Conservation (phyloP, 2,888 invertebrate species). For the Leistus spinibarbis region DNA sequence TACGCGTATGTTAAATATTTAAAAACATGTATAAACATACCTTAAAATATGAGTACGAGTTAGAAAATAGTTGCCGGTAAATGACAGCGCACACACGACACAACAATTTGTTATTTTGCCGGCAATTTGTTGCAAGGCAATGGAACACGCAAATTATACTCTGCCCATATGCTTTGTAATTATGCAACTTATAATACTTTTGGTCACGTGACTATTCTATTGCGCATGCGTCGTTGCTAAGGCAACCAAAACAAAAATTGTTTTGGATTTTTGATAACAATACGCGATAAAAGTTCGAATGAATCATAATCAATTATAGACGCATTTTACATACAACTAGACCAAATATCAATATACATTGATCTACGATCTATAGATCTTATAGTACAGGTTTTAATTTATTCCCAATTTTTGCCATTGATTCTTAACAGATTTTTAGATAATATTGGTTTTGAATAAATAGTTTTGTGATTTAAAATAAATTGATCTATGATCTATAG, state of each 20-base stretch:
- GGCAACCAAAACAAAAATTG: background rate
- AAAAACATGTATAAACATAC: background rate
- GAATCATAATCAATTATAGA: background rate
- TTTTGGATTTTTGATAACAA: background rate
- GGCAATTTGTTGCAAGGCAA: background rate
- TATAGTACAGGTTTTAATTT: no score
- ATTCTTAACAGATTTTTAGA: no score
- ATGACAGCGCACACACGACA: background rate
- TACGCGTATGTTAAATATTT: no score
- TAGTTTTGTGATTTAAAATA: no score
- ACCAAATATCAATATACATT: no score
- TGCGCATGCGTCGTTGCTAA: background rate
- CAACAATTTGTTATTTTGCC: background rate
- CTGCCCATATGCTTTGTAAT: background rate
- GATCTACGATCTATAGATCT: no score
- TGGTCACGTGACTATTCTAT: background rate
- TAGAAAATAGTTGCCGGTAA: background rate
- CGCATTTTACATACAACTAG: no score
- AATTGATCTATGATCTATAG: no score
- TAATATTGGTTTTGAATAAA: no score
- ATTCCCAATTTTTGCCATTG: no score
- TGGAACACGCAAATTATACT: background rate
- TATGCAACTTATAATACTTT: background rate
- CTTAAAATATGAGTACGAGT: background rate
- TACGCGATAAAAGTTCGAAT: background rate